Percentiles rank a stretch among this genome's conserved stretches.
These are phyloP conservation scores for Saturnia japonica DNA, from an alignment of 2,888 invertebrate species.

Conservation along the genomic window DNA sequence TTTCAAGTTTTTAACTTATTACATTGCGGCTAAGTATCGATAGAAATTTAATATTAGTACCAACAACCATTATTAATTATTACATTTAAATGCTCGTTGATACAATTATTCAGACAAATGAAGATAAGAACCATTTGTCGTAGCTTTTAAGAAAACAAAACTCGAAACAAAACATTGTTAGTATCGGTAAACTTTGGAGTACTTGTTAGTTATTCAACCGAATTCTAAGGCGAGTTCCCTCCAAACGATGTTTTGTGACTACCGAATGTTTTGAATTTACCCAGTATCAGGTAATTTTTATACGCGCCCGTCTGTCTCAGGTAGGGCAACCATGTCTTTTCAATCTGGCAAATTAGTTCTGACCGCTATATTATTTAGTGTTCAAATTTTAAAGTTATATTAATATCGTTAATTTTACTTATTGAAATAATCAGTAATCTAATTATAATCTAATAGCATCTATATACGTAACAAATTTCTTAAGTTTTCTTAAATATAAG, in stretches of 20 bases:
- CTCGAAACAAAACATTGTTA: constrained; percentile 57
- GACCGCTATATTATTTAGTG: background rate
- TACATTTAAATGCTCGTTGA: constrained; percentile 7
- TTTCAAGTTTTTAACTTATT: background rate
- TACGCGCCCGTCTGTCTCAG: constrained; percentile 48
- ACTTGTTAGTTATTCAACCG: constrained; percentile 55
- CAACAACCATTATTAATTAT: constrained; percentile 31
- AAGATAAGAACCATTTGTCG: constrained; percentile 18
- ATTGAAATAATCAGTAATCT: background rate
- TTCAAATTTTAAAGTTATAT: no score
- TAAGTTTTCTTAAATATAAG: no score
- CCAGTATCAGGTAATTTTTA: constrained; percentile 45
- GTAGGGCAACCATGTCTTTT: background rate
- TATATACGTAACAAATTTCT: no score
- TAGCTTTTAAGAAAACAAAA: constrained; percentile 47
- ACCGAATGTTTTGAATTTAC: constrained; percentile 42
- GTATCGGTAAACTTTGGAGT: constrained; percentile 54
- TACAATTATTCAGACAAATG: constrained; percentile 3
- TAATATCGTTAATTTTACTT: background rate
- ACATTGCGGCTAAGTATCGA: constrained; percentile 34
- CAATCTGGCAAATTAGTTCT: background rate
- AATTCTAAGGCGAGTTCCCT: constrained; percentile 39
- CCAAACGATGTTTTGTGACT: constrained; percentile 37
- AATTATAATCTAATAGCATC: background rate
- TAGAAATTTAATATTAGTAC: constrained; percentile 66